phyloP scores from a whole-genome alignment of 2,797 vertebrate genomes.

The Protosalanx chinensis region DNA sequence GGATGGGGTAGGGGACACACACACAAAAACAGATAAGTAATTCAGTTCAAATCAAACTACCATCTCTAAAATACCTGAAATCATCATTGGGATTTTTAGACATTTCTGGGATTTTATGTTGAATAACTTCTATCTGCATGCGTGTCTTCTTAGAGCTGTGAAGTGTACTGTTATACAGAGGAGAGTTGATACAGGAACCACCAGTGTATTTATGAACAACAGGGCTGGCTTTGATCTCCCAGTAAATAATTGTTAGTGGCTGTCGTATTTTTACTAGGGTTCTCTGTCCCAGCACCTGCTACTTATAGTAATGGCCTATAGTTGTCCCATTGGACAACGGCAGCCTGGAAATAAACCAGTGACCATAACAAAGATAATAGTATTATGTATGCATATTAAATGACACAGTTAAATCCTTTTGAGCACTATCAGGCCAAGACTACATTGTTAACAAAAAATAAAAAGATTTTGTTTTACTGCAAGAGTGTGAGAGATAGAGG shows the following conservation, averaged over 20 bases:
- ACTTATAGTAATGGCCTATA: conserved; percentile 53
- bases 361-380: conserved; percentile 53
- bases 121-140: no score
- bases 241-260: conserved; percentile 52
- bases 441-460: conserved; percentile 18
- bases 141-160: not conserved
- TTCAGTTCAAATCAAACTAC: not conserved
- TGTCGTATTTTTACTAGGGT: conserved; percentile 53
- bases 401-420: conserved; percentile 43
- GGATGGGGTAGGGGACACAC: not conserved
- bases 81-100: not conserved
- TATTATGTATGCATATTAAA: conserved; percentile 58
- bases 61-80: not conserved
- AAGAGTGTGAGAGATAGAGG: conserved; percentile 18
- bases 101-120: no score
- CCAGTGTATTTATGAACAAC: conserved; percentile 20
- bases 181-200: conserved; percentile 22
- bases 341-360: conserved; percentile 55
- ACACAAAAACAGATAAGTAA: not conserved
- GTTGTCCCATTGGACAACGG: conserved; percentile 35
- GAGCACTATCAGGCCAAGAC: conserved; percentile 22
- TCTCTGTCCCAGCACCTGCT: conserved; percentile 47
- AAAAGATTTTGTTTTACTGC: conserved; percentile 27
- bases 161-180: not conserved
- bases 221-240: conserved; percentile 29